phyloP scores from a whole-genome alignment of 1,140 invertebrate species.

The Ctenoplectra terminalis region DNA sequence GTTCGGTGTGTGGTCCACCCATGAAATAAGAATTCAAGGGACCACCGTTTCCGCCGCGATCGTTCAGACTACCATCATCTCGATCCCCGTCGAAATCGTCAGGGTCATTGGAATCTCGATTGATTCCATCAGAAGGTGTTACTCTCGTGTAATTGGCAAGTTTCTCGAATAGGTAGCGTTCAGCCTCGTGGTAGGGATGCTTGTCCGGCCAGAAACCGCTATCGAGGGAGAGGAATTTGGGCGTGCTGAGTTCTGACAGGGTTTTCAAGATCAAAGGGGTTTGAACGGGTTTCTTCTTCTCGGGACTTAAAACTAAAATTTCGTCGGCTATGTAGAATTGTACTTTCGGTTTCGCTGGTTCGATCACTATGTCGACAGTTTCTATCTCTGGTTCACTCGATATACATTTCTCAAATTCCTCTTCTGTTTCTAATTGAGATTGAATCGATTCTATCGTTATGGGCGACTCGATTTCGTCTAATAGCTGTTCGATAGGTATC shows the following conservation, averaged over 20 bases:
- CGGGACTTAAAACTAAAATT: constrained; percentile 70
- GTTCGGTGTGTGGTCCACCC: constrained; percentile 84
- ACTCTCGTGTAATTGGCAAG: constrained; percentile 76
- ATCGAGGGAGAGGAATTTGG: constrained; percentile 78
- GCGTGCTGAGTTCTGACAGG: constrained; percentile 40
- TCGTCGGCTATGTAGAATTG: constrained; percentile 78
- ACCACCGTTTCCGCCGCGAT: constrained; percentile 74
- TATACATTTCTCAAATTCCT: constrained; percentile 44
- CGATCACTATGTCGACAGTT: constrained; percentile 14
- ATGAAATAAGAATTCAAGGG: constrained; percentile 40
- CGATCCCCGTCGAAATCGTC: constrained; percentile 85
- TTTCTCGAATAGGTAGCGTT: constrained; percentile 83
- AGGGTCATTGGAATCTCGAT: constrained; percentile 74
- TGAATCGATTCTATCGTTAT: constrained; percentile 24
- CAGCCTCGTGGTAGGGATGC: constrained; percentile 85
- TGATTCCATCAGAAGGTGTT: constrained; percentile 42
- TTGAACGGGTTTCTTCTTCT: constrained; percentile 55
- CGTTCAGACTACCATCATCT: constrained; percentile 84
- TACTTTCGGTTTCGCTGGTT: constrained; percentile 67
- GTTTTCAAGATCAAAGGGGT: constrained; percentile 41
- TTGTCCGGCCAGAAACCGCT: constrained; percentile 85
- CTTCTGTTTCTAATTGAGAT: constrained; percentile 26
- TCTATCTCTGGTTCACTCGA: constrained; percentile 29
- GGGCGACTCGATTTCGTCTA: not conserved
- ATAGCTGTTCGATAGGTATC: not conserved